Conservation (phyloP, 2,797 vertebrate genomes). For the Capromys pilorides region DNA sequence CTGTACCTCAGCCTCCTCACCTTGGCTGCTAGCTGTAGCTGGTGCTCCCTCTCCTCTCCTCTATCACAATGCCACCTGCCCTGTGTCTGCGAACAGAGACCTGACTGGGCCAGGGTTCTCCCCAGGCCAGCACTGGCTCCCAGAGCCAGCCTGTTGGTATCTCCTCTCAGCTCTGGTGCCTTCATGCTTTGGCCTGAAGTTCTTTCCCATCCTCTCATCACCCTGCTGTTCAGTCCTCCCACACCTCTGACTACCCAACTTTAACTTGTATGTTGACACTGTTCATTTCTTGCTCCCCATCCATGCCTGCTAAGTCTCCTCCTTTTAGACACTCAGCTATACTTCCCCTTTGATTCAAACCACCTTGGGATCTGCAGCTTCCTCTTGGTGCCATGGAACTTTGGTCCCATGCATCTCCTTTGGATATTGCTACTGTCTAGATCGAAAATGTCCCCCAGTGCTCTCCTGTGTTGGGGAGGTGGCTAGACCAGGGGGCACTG, state of each 20-base stretch:
- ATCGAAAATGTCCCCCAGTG: not conserved
- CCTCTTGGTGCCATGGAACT: not conserved
- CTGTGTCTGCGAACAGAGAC: not conserved
- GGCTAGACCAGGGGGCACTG: not conserved
- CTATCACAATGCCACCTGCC: not conserved
- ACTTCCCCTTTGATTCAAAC: not conserved
- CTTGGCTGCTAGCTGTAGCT: no score
- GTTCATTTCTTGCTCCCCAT: not conserved
- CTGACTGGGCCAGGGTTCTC: not conserved
- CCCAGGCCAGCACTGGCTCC: fast-evolving
- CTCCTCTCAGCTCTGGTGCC: not conserved
- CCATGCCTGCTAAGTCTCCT: not conserved
- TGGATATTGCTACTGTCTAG: not conserved
- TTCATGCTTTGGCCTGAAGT: not conserved
- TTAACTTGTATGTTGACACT: not conserved
- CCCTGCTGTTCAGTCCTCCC: not conserved
- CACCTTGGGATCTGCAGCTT: not conserved
- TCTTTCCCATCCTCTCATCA: not conserved
- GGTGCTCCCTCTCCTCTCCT: no score
- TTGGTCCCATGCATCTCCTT: not conserved
- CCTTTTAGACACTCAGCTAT: not conserved
- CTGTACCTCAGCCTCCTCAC: no score
- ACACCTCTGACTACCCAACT: not conserved
- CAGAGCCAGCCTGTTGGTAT: not conserved
- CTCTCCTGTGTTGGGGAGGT: not conserved